Base-by-base conservation (phyloP, 2,113 vertebrate species). In the Zosterops pallidus region DNA sequence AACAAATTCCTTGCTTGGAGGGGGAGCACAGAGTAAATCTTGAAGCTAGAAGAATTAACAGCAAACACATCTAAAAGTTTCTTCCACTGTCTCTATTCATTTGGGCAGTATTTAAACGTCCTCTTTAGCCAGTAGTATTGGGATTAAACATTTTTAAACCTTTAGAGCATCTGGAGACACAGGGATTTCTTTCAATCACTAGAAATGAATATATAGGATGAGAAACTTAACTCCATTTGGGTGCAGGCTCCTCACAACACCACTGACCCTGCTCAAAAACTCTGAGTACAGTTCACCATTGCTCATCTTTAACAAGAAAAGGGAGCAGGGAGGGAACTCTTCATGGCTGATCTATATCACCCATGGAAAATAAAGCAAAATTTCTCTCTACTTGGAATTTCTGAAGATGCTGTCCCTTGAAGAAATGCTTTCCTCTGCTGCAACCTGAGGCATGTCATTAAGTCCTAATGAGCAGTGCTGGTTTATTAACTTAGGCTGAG, bases 171-270 rank as follows among this genome's bases (percentile, higher is more conserved):
- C n/a, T 57, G 82, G n/a, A 75, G 35, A 47, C 8, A 24, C 2
- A 53, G 28, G 12, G 53, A 6, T 16, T 50, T 46, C 76, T 49
- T 55, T 78, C 22, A 4, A 11, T 31, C 20, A 17, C 35, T 22
- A 81, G 23, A 35, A 74, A 74, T 16, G 0, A 76, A 23, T 12
- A 42, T 0, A 12, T 0, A 68, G 31, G 2, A 15, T 9, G 17
- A 79, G 74, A 63, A 89, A n/a, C 0, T 1, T 7, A 44, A 37
- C 7, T 70, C 42, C 20, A 5, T 28, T 14, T 29, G 42, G 14
- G 33, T n/a, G 29, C 26, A 37, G 33, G 35, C 16, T 67, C 50
- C 77, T 67, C 26, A 21, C 41, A 25, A 41, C 12, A 31, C 20
- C 1, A 0, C 39, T 31, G 62, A 37, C 17, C 41, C 37, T 37